Base-by-base conservation (phyloP, 2,888 invertebrate genomes). In the Ethmia dodecea region DNA sequence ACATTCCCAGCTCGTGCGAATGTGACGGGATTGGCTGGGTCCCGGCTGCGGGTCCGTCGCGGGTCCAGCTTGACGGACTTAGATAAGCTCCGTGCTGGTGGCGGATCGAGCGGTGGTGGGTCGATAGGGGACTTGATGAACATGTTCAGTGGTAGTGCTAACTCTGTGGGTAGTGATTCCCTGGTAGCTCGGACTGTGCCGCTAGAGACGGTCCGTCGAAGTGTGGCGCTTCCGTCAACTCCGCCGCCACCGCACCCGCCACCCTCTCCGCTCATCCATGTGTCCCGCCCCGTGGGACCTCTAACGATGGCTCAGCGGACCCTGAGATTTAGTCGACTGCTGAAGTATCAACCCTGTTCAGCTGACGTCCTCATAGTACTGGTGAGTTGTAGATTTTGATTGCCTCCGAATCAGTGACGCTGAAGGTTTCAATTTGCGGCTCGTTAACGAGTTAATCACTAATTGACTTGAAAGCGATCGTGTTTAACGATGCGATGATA, bases 81-180 rank as follows among this genome's bases (percentile, higher is more conserved):
- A 55, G 92, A 92, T 63, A 92, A 91, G 60, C 66, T 92, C 16
- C 79, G 89, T 37, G 86, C 72, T 34, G 65, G 75, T 15, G 76
- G 67, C 8, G 74, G 81, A 2, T 79, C 84, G 0, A 84, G 79
- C 40, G 77, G 81, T 3, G 81, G 87, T 12, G 91, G 91, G 11
- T 92, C 92, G 51, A 92, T 94, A 29, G 94, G 94, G 2, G 94
- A 94, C 66, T 75, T 93, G 53, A 94, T 94, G 93, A 94, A 94
- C 68, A 90, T 89, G 61, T 93, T 91, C 57, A 92, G 92, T 41
- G 91, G 91, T 24, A 91, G 90, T 59, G 90, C 87, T 42, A 91
- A 90, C 86, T 92, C 92, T 50, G 88, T 92, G 1, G 88, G 91
- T 11, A 92, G 92, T 68, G 93, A 93, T 52, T 89, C 90, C 30